Conservation (phyloP, 1,140 invertebrate species). For the Meloidogyne chitwoodi region DNA sequence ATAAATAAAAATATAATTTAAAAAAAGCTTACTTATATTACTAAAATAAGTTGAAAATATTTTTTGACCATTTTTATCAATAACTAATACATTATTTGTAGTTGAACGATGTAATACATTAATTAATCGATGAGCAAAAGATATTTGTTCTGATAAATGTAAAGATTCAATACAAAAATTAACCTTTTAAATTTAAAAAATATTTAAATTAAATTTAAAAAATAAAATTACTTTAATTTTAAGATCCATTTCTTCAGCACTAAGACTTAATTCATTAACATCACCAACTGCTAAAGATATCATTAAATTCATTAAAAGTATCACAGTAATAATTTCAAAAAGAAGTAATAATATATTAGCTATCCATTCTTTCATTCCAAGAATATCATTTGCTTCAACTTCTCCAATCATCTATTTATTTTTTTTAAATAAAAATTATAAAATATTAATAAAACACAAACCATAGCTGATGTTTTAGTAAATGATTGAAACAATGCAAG, state of each 20-base stretch:
- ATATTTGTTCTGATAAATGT: conserved; percentile 44
- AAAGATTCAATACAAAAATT: conserved; percentile 50
- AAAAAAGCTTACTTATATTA: conserved; percentile 31
- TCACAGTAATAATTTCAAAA: conserved; percentile 49
- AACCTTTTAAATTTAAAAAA: conserved; percentile 23
- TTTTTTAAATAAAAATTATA: not conserved
- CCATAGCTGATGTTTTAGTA: conserved; percentile 49
- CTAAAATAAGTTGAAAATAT: conserved; percentile 29
- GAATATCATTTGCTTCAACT: conserved; percentile 48
- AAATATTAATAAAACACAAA: not conserved
- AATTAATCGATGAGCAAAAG: conserved; percentile 30
- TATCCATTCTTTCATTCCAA: conserved; percentile 41
- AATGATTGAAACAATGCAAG: conserved; percentile 43
- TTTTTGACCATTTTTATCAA: conserved; percentile 30
- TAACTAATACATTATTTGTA: conserved; percentile 47
- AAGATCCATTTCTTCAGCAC: conserved; percentile 40
- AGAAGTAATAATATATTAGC: conserved; percentile 43
- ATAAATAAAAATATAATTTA: not conserved
- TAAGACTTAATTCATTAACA: conserved; percentile 38
- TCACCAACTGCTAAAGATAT: conserved; percentile 49
- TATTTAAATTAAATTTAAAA: conserved; percentile 3
- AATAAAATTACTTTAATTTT: conserved; percentile 32
- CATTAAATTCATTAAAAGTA: conserved; percentile 50
- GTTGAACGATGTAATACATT: conserved; percentile 31
- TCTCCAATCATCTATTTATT: conserved; percentile 40